These are phyloP conservation scores for Drosophila fungiperda DNA, from an alignment of 2,888 invertebrate species.

Conservation along the genomic window DNA sequence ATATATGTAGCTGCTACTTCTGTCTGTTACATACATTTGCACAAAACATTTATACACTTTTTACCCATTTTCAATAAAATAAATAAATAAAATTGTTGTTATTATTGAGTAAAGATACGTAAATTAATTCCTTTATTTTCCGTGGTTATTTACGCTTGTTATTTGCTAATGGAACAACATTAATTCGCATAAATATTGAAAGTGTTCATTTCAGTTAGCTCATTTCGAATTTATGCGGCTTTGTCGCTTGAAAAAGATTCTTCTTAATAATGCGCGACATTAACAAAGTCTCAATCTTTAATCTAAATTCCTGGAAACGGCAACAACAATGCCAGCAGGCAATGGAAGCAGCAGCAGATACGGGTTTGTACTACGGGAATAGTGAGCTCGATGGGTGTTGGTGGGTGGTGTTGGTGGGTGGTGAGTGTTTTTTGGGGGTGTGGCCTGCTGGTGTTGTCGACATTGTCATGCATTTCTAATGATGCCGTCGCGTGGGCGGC, in stretches of 20 bases:
- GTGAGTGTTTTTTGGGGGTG: slow-evolving; percentile 1
- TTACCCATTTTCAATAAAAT: too few relatives aligned
- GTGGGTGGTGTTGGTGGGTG: too few relatives aligned
- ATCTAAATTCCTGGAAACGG: slow-evolving; percentile 74
- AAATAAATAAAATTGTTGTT: background rate
- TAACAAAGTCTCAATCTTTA: slow-evolving; percentile 82
- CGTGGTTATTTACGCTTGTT: background rate
- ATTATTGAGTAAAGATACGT: background rate
- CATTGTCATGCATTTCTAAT: slow-evolving; percentile 83
- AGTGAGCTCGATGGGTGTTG: background rate
- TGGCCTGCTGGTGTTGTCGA: slow-evolving; percentile 32
- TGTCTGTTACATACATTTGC: too few relatives aligned
- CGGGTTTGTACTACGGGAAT: slow-evolving; percentile 14
- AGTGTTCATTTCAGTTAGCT: slow-evolving; percentile 64
- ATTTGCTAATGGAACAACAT: slow-evolving; percentile 7
- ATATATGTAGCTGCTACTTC: too few relatives aligned
- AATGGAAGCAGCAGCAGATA: slow-evolving; percentile 10
- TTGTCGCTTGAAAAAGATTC: slow-evolving; percentile 53
- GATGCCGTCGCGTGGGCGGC: slow-evolving; percentile 65
- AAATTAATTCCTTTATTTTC: background rate
- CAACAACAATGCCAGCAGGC: slow-evolving; percentile 40
- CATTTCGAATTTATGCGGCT: slow-evolving; percentile 61
- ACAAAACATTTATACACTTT: too few relatives aligned
- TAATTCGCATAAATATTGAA: slow-evolving; percentile 62
- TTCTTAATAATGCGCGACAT: slow-evolving; percentile 79